Evolutionary conservation across 1,140 invertebrate genomes (phyloP), one percentile per base, ranked within the genome.

Genomic region (Coenobita brevimanus): DNA sequence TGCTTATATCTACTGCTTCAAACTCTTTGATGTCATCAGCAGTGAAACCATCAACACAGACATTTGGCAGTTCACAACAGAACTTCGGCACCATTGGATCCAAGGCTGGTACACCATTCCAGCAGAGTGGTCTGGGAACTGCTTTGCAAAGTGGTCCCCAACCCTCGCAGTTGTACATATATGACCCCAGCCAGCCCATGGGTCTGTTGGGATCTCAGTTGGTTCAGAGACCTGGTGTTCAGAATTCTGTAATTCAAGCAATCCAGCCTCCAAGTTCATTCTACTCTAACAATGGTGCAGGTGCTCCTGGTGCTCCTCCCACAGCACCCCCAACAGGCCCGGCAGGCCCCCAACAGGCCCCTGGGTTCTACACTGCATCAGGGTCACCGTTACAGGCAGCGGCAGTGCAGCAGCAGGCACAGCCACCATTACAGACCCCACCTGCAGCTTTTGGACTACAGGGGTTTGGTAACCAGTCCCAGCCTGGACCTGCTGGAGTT

Each of bases 21-120:
- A 97, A 97, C 92, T 97, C 97, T 30, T 93, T 97, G 69, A 97
- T 98, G 96, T 97, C 97, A 0, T 96, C 97, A 54, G 96, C 95
- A 89, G 96, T 97, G 21, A 98, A 98, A 92, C 96, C 96, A 27
- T 96, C 96, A 15, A 94, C 95, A 78, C 90, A 90, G 69, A 89
- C 90, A 33, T 90, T 90, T 50, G 90, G 90, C 21, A 89, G 78
- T 64, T 89, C 90, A n/a, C 89, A 90, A 43, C 96, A 97, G 93
- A 95, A 95, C 91, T 96, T 97, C 91, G 95, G 96, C 91, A 95
- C 97, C 88, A 96, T 98, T 91, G 96, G 96, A 89, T 94, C 95
- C 17, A 95, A 95, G 92, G 93, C 89, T 90, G 85, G 89, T 91
- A 86, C 89, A 60, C 90, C 91, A 15, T 93, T 92, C 88, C 92